Evolutionary conservation across 23 tunicate genomes (phyloP).

Genomic region (Trididemnum clinides): DNA sequence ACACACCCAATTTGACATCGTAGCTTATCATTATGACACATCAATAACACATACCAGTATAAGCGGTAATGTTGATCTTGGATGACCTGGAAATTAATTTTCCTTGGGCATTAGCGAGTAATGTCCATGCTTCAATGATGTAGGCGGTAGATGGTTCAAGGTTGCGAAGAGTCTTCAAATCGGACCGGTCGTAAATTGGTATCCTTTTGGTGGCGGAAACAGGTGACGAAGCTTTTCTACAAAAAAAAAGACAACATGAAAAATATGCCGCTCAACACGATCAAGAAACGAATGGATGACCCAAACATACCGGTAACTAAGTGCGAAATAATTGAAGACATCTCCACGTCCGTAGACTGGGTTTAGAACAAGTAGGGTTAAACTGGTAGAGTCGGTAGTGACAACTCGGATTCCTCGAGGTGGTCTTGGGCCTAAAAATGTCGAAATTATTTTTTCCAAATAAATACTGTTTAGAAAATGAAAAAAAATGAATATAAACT

Average conservation of each 20-base stretch:
- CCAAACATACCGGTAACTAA: constrained; percentile 14
- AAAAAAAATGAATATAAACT: too few relatives aligned
- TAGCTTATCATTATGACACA: too few relatives aligned
- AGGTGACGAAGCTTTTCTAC: constrained; percentile 48
- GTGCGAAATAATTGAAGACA: background rate
- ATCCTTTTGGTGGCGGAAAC: background rate
- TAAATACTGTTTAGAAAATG: background rate
- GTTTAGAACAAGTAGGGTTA: background rate
- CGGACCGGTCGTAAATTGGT: constrained; percentile 22
- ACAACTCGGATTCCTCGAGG: background rate
- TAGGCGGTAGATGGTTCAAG: constrained; percentile 51
- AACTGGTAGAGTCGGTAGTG: background rate
- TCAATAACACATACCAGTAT: constrained; percentile 38
- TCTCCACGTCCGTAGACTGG: constrained; percentile 13
- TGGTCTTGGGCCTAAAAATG: constrained; percentile 31
- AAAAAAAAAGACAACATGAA: too few relatives aligned
- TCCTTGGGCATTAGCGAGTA: constrained; percentile 10
- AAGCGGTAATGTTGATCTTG: constrained; percentile 44
- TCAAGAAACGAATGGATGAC: background rate
- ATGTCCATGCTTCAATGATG: constrained; percentile 57
- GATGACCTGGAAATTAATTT: background rate
- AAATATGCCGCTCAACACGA: background rate
- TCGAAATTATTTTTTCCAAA: too few relatives aligned
- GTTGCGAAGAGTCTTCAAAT: constrained; percentile 8
- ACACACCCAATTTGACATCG: too few relatives aligned